These are phyloP conservation scores for Cyprinodon tularosa DNA, from an alignment of 2,113 vertebrate species.

Conservation along the genomic window DNA sequence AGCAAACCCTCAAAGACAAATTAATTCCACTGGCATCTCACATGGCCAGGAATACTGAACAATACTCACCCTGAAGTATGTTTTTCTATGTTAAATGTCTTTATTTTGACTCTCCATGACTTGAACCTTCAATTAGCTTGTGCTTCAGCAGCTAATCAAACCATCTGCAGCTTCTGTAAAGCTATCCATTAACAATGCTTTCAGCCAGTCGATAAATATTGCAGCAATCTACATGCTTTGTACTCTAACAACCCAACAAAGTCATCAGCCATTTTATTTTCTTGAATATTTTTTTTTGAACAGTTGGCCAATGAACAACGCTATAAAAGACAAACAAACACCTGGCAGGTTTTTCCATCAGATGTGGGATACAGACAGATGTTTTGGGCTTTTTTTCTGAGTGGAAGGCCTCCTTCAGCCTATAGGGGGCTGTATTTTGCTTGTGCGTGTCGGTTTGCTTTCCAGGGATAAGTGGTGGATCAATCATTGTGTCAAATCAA, in stretches of 20 bases:
- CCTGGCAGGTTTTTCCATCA: neutral
- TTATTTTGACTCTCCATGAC: neutral
- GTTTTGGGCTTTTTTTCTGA: neutral
- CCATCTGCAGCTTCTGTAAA: neutral
- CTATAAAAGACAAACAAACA: neutral
- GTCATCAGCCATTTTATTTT: neutral
- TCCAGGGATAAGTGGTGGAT: neutral
- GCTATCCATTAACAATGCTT: neutral
- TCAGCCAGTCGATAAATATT: neutral
- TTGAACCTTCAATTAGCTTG: neutral
- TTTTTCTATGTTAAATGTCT: no score
- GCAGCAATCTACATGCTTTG: neutral
- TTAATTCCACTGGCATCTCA: neutral
- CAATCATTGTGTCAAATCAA: conserved; percentile 19
- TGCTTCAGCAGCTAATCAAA: no score
- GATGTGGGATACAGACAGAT: neutral
- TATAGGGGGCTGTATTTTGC: neutral
- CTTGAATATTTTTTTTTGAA: neutral
- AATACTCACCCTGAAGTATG: neutral
- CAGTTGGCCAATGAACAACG: neutral
- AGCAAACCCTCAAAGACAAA: neutral
- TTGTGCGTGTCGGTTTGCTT: neutral
- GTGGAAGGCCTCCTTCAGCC: neutral
- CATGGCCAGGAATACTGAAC: neutral
- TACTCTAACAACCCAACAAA: neutral